phyloP scores from a whole-genome alignment of 2,888 invertebrate species.

The Archips xylosteana region DNA sequence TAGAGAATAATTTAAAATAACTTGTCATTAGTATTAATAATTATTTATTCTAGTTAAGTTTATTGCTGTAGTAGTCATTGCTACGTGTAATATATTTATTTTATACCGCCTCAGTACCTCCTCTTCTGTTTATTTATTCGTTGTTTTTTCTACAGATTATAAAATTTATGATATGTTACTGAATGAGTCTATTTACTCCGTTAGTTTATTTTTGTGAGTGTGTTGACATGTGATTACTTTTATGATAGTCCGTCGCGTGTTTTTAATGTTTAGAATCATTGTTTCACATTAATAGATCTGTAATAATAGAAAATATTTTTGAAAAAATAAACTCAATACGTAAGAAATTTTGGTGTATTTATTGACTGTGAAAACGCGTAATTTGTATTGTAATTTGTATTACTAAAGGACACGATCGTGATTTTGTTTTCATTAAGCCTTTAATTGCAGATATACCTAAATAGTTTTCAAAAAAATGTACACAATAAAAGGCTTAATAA shows the following conservation, averaged over 20 bases:
- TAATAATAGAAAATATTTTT: constrained; percentile 48
- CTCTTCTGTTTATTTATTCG: constrained; percentile 68
- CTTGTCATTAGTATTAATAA: constrained; percentile 85
- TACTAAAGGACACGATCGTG: too few relatives aligned
- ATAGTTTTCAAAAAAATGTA: too few relatives aligned
- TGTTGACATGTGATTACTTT: constrained; percentile 23
- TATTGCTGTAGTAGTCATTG: constrained; percentile 69
- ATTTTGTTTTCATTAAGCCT: too few relatives aligned
- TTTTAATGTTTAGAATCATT: constrained; percentile 26
- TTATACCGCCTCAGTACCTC: constrained; percentile 84
- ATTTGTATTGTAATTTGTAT: too few relatives aligned
- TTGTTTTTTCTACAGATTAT: constrained; percentile 49
- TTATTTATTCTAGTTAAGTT: constrained; percentile 81
- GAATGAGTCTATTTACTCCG: constrained; percentile 41
- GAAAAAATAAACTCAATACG: constrained; percentile 51
- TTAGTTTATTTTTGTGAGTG: constrained; percentile 25
- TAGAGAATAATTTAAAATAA: constrained; percentile 82
- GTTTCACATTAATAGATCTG: constrained; percentile 43
- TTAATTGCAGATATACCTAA: too few relatives aligned
- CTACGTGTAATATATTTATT: constrained; percentile 76
- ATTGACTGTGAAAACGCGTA: neutral
- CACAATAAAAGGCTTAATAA: too few relatives aligned
- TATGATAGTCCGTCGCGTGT: constrained; percentile 8
- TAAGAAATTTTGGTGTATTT: constrained; percentile 21
- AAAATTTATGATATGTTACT: constrained; percentile 39